These are phyloP conservation scores for Clostera curtula DNA, from an alignment of 2,888 invertebrate genomes.

Conservation along the genomic window DNA sequence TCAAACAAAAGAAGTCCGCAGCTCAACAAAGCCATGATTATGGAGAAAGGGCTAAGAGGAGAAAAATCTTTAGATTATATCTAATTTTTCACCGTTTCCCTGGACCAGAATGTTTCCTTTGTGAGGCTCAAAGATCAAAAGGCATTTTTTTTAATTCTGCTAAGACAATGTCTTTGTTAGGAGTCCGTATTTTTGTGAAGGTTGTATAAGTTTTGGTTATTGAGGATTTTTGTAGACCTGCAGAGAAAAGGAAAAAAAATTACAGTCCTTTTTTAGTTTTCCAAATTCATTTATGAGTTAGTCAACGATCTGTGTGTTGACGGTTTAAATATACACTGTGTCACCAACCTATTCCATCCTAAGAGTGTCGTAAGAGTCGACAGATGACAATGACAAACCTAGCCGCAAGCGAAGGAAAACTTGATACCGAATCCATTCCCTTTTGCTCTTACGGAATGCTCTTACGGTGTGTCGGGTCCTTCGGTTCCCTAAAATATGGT, in stretches of 20 bases:
- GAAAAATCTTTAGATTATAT: conserved; percentile 46
- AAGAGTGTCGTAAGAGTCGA: too few relatives aligned
- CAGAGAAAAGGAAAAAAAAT: too few relatives aligned
- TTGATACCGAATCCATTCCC: too few relatives aligned
- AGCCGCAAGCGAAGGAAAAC: too few relatives aligned
- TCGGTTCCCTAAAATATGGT: too few relatives aligned
- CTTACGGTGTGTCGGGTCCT: too few relatives aligned
- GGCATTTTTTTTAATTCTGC: conserved; percentile 7
- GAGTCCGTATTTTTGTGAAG: background rate
- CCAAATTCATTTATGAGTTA: too few relatives aligned
- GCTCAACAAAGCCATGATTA: conserved; percentile 65
- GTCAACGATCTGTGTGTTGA: too few relatives aligned
- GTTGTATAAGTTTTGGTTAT: background rate
- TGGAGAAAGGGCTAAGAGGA: conserved; percentile 40
- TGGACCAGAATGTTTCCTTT: conserved; percentile 24
- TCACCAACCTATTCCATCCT: too few relatives aligned
- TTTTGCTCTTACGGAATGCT: too few relatives aligned
- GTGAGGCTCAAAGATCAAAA: conserved; percentile 20
- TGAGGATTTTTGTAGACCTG: background rate
- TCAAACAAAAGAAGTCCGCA: conserved; percentile 55
- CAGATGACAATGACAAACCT: too few relatives aligned
- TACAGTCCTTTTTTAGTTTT: conserved; percentile 6
- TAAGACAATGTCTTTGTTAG: conserved; percentile 3
- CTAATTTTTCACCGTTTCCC: conserved; percentile 33
- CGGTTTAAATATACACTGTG: too few relatives aligned